Percentiles rank a stretch among this genome's conserved stretches.
These are phyloP conservation scores for Globicephala melas DNA, from an alignment of 2,113 vertebrate species.

Conservation along the genomic window DNA sequence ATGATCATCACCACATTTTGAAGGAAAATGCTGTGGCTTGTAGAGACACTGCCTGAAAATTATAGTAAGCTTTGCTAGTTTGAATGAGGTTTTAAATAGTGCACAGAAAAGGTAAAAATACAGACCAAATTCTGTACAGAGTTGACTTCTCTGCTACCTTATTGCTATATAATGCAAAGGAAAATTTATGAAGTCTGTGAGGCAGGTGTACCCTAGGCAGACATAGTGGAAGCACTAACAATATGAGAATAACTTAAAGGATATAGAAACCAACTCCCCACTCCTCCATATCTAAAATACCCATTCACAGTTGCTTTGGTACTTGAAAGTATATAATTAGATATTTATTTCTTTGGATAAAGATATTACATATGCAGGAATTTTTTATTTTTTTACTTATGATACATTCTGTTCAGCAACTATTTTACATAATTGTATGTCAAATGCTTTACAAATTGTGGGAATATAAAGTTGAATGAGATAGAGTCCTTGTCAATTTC, in stretches of 20 bases:
- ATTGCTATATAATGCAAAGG: background rate
- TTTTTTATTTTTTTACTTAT: background rate
- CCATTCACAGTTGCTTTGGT: background rate
- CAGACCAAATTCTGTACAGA: background rate
- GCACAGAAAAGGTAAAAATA: background rate
- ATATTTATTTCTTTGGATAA: slow-evolving; percentile 26
- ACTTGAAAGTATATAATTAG: background rate
- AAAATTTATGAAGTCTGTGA: background rate
- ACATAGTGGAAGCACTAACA: background rate
- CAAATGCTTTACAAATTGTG: background rate
- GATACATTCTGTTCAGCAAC: background rate
- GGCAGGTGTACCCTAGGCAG: background rate
- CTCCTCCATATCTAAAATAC: background rate
- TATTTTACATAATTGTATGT: background rate
- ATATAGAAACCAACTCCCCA: background rate
- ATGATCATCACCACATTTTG: background rate
- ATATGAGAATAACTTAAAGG: background rate
- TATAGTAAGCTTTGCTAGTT: background rate
- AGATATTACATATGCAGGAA: background rate
- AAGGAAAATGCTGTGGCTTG: background rate
- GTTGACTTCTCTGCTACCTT: background rate
- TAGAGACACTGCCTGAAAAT: background rate
- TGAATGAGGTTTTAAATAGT: background rate
- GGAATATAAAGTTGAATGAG: background rate
- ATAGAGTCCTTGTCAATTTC: background rate